Conservation (phyloP, 2,888 invertebrate genomes). For the Maniola hyperantus region DNA sequence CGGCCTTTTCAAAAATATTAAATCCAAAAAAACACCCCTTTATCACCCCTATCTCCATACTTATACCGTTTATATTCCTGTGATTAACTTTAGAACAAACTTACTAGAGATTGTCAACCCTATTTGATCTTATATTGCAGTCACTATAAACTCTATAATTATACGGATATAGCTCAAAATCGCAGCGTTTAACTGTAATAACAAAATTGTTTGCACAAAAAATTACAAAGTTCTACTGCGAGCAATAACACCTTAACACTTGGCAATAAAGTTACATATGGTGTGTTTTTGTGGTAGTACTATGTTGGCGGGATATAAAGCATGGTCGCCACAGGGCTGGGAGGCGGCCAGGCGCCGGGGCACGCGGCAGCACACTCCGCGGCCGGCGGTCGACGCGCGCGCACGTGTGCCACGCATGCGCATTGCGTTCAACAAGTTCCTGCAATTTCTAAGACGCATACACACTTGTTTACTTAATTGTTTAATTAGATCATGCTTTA, state of each 20-base stretch:
- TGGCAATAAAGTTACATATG: conserved; percentile 43
- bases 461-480: conserved; percentile 14
- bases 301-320: conserved; percentile 32
- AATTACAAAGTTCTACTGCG: conserved; percentile 23
- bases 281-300: background rate
- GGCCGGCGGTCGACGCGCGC: conserved; percentile 74
- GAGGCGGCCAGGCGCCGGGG: conserved; percentile 52
- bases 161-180: conserved; percentile 41
- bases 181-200: conserved; percentile 5
- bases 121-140: conserved; percentile 38
- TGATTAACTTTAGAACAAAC: conserved; percentile 13
- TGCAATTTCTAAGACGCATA: conserved; percentile 24
- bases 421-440: conserved; percentile 40
- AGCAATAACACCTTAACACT: conserved; percentile 27
- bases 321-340: conserved; percentile 51
- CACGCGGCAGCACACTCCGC: conserved; percentile 74
- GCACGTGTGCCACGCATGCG: conserved; percentile 57
- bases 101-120: conserved; percentile 36
- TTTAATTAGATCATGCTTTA: background rate
- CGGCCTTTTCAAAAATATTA: conserved; percentile 59
- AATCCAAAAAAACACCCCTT: conserved; percentile 37
- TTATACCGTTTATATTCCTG: conserved; percentile 27
- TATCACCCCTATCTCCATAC: conserved; percentile 37
- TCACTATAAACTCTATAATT: conserved; percentile 20
- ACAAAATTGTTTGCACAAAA: conserved; percentile 22